phyloP scores from a whole-genome alignment of 2,113 vertebrate species.

The Aleadryas rufinucha region DNA sequence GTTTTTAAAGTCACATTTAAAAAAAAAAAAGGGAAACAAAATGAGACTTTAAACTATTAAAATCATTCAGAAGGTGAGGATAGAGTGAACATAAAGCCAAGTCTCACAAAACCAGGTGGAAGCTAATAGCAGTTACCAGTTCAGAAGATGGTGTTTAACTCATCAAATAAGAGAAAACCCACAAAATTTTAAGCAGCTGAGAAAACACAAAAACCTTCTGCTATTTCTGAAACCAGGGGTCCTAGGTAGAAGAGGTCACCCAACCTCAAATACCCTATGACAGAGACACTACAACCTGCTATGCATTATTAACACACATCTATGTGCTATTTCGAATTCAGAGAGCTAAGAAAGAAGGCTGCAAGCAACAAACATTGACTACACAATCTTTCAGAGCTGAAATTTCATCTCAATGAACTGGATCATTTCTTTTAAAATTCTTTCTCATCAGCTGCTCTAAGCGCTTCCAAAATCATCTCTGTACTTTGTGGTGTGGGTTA shows the following conservation, averaged over 20 bases:
- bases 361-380: fast-evolving
- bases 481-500: not conserved
- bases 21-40: not conserved
- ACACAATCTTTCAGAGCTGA: not conserved
- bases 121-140: not conserved
- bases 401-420: not conserved
- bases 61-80: not conserved
- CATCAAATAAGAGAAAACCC: not conserved
- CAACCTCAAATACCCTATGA: not conserved
- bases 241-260: not conserved
- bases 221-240: not conserved
- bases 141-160: not conserved
- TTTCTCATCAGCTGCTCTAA: not conserved
- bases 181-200: not conserved
- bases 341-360: not conserved
- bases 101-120: not conserved
- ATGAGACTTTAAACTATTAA: not conserved
- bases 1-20: not conserved
- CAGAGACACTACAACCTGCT: not conserved
- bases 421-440: not conserved
- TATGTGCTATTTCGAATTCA: not conserved
- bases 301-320: not conserved
- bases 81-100: not conserved
- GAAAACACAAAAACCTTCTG: not conserved
- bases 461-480: not conserved